Conservation (phyloP, 2,113 vertebrate species). For the Orycteropus afer region DNA sequence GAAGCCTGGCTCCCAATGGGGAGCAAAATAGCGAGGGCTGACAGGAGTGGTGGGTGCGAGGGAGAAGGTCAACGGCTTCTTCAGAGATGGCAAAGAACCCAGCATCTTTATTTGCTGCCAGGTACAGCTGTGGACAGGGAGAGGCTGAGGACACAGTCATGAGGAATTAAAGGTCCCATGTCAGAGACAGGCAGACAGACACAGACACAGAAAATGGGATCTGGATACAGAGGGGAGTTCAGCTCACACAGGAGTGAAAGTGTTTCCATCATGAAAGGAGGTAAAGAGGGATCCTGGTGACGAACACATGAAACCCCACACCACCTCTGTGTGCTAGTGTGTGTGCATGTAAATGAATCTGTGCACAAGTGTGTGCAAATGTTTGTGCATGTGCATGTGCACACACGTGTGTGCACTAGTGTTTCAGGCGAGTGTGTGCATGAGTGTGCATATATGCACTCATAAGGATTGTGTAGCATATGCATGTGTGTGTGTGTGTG, state of each 20-base stretch:
- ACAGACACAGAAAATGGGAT: background rate
- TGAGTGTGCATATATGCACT: background rate
- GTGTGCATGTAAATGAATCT: background rate
- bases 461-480: background rate
- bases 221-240: background rate
- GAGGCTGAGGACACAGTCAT: background rate
- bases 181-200: background rate
- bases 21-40: background rate
- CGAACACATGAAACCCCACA: background rate
- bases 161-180: background rate
- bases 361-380: background rate
- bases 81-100: background rate
- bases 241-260: too few species aligned
- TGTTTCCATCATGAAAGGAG: background rate
- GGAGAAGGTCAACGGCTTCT: background rate
- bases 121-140: background rate
- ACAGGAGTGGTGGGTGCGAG: background rate
- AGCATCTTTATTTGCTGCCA: background rate
- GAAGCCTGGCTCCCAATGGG: background rate
- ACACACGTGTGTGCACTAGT: background rate
- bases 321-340: too few species aligned
- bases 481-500: rapidly evolving
- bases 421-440: background rate
- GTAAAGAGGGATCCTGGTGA: background rate
- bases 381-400: background rate